Evolutionary conservation across 2,888 invertebrate genomes (phyloP).

Genomic region (Noctua janthina): DNA sequence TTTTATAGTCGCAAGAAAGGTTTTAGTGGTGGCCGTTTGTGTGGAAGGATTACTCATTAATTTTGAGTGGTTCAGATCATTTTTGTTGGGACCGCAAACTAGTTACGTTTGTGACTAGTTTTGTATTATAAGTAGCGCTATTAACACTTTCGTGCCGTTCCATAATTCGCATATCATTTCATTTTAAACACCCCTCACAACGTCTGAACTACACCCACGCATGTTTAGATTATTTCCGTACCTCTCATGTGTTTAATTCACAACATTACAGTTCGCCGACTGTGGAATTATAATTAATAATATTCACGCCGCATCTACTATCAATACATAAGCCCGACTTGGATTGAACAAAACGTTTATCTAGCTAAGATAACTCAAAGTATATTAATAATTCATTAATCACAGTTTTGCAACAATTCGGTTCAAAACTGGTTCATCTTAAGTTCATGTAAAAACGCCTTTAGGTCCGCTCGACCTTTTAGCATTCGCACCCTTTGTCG

Average conservation of each 20-base stretch:
- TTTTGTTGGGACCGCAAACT: constrained; percentile 60
- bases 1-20: constrained; percentile 75
- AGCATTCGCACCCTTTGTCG: constrained; percentile 76
- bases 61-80: constrained; percentile 69
- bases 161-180: neutral
- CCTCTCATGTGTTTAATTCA: constrained; percentile 12
- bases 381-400: constrained; percentile 66
- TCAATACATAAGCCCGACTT: constrained; percentile 54
- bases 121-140: constrained; percentile 31
- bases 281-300: constrained; percentile 56
- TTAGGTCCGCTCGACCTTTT: constrained; percentile 71
- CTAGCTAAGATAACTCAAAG: constrained; percentile 56
- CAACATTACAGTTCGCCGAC: constrained; percentile 27
- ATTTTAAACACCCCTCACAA: neutral
- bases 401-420: constrained; percentile 49
- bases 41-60: constrained; percentile 68
- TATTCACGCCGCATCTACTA: constrained; percentile 49
- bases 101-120: constrained; percentile 35
- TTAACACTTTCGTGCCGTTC: constrained; percentile 7
- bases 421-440: constrained; percentile 32
- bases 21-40: constrained; percentile 72
- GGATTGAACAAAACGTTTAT: constrained; percentile 59
- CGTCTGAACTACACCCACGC: neutral
- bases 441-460: constrained; percentile 74
- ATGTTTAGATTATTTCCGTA: constrained; percentile 7